Evolutionary conservation across 2,113 vertebrate species (phyloP), one percentile per base, ranked within the genome.

Genomic region (Dipodomys ordii): DNA sequence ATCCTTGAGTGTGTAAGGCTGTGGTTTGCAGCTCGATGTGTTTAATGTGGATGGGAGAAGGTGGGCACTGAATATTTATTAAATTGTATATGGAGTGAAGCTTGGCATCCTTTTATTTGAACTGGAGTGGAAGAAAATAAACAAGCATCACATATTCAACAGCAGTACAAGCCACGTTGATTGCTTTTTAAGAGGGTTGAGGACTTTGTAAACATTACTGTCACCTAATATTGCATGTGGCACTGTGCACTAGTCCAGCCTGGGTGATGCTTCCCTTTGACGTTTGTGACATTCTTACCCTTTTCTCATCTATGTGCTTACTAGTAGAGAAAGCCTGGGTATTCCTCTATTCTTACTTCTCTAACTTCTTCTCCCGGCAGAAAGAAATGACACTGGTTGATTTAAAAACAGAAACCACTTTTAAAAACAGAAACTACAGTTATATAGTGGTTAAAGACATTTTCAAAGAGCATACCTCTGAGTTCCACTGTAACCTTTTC

Each of bases 401-500:
- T 89, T 88, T 72, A 78, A 90, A 90, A 67, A 85, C 84, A 87
- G 96, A 96, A 88, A 93, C 78, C 53, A 53, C 88, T 88, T 95
- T 92, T 74, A 12, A 18, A 86, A 90, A 64, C 97, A 90, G 92
- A 95, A 96, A 79, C 91, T 84, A 49, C 3, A 87, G 93, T 96
- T 88, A 72, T 91, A n/a, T 82, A 1, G 35, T 74, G 53, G 6
- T 87, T 9, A 94, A 90, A 83, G 90, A 84, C 25, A 82, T 44
- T 79, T 95, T 93, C 80, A 90, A 64, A 57, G 62, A 65, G 49
- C 22, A 16, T 18, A 83, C 93, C 95, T 97, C 96, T 94, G 91
- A 92, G 96, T 92, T 91, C 95, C 97, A 85, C 93, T 96, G 71
- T 98, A 97, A 97, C 97, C 97, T 98, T 98, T 98, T 94, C 92